Evolutionary conservation across 2,888 invertebrate genomes (phyloP), one percentile per base, ranked within the genome.

Genomic region (Pammene aurita): DNA sequence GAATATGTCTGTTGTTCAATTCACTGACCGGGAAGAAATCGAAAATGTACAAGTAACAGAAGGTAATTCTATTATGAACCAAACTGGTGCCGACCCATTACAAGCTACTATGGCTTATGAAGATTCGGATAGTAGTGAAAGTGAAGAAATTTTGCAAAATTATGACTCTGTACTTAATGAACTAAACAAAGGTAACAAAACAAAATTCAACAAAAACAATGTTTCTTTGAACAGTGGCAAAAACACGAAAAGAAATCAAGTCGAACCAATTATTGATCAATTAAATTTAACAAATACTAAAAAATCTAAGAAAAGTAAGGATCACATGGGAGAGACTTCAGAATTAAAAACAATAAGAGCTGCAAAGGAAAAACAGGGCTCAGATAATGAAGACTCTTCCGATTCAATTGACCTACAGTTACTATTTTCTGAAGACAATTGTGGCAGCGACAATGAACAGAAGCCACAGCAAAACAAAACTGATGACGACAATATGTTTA

Each of bases 391-490:
- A 38, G 83, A 77, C 46, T 84, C 84, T 13, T 89, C 89, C 4
- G 86, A 87, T 77, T 86, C 85, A 13, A 87, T 90, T 72, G 85
- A 89, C 73, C 79, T 92, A 77, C 81, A 84, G 70, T 76, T 91
- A 41, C 74, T 92, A 13, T 90, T 92, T 73, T 82, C 88, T 70
- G 90, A 91, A 76, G 88, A 90, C 35, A 90, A 89, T 68, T 85
- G 81, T 74, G 85, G 83, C 58, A 82, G 81, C 77, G 82, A 80
- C 44, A 72, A 78, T 9, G 76, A 72, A 18, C 68, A 67, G 35
- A 72, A 62, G 42, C 76, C 75, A 18, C 67, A 72, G 10, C 73
- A 70, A 63, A 66, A 64, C 41, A 54, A 70, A 55, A 61, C 66
- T 35, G 66, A 74, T 34, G 50, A 62, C 26, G 81, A 84, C 26